Evolutionary conservation across 1,140 invertebrate genomes (phyloP).

Genomic region (Platyscapa corneri): DNA sequence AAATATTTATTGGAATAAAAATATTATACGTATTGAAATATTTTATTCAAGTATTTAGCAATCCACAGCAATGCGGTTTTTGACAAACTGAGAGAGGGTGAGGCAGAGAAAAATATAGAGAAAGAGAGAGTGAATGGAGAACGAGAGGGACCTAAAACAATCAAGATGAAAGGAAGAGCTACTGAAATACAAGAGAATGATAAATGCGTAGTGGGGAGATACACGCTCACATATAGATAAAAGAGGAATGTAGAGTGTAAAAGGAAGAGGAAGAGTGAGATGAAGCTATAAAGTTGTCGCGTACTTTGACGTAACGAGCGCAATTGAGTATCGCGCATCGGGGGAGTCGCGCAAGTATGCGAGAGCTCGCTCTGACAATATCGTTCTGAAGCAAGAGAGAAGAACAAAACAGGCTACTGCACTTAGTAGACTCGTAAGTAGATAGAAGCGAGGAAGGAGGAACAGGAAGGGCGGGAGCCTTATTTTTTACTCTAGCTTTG

Average conservation of each 20-base stretch:
- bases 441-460: slow-evolving; percentile 10
- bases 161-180: slow-evolving; percentile 30
- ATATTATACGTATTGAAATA: neutral
- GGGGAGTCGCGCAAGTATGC: slow-evolving; percentile 47
- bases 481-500: slow-evolving; percentile 36
- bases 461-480: neutral
- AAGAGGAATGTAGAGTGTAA: neutral
- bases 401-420: slow-evolving; percentile 40
- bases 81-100: neutral
- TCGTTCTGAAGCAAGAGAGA: slow-evolving; percentile 6
- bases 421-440: slow-evolving; percentile 42
- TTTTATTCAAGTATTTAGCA: slow-evolving; percentile 5
- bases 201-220: slow-evolving; percentile 5
- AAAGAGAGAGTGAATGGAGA: neutral
- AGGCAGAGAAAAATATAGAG: neutral
- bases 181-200: slow-evolving; percentile 27
- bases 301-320: slow-evolving; percentile 52
- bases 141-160: neutral
- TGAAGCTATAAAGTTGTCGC: slow-evolving; percentile 42
- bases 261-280: slow-evolving; percentile 29
- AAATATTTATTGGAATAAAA: neutral
- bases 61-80: neutral
- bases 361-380: slow-evolving; percentile 37
- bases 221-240: neutral
- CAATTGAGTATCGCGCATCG: slow-evolving; percentile 50